Conservation (phyloP, 2,113 vertebrate genomes). For the Coreoperca whiteheadi region DNA sequence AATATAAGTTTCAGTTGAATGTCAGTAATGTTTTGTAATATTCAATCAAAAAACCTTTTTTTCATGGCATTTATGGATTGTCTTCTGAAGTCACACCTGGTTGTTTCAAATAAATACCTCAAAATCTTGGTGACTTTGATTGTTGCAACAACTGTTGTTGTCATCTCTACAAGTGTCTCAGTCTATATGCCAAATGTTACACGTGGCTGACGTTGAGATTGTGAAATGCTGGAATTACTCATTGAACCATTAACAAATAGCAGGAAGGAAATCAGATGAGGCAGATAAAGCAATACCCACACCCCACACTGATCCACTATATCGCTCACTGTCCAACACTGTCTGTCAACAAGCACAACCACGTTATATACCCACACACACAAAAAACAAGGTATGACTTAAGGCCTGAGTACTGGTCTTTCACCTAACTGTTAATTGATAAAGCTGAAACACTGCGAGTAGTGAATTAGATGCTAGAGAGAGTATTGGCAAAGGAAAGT, state of each 20-base stretch:
- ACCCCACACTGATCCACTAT: background rate
- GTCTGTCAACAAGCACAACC: background rate
- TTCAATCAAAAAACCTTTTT: background rate
- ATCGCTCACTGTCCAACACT: background rate
- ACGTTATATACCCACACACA: background rate
- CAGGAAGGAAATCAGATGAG: slow-evolving; percentile 38
- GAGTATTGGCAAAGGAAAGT: background rate
- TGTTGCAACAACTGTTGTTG: background rate
- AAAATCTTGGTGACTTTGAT: background rate
- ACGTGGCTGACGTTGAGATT: slow-evolving; percentile 25
- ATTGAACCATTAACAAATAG: slow-evolving; percentile 19
- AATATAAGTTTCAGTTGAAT: background rate
- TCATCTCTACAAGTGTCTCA: slow-evolving; percentile 8
- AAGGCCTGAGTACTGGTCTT: background rate
- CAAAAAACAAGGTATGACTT: background rate
- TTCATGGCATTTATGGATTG: background rate
- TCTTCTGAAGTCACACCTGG: background rate
- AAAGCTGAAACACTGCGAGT: background rate
- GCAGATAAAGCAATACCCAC: slow-evolving; percentile 21
- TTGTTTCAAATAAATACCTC: background rate
- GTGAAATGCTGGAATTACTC: slow-evolving; percentile 19
- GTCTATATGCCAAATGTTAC: slow-evolving; percentile 6
- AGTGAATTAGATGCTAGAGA: background rate
- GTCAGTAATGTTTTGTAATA: background rate
- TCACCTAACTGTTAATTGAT: background rate